A percentile compares a stretch with the other conserved stretches of the same genome.
Evolutionary conservation across 2,888 invertebrate species (phyloP).

Genomic region (Agrochola lychnidis): DNA sequence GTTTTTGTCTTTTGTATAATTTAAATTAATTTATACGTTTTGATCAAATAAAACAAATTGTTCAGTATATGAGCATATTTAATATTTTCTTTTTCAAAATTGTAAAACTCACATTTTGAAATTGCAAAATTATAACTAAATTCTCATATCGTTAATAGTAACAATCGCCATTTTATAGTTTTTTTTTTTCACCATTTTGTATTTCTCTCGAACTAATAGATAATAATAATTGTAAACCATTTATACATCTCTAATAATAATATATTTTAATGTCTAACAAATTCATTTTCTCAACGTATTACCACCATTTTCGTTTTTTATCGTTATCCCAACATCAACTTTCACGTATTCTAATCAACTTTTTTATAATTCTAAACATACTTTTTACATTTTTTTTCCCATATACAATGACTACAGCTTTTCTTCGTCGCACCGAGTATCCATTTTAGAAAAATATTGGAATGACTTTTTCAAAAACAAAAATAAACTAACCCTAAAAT

Average conservation of each 20-base stretch:
- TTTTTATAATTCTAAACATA: conserved; percentile 87
- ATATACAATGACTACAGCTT: conserved; percentile 85
- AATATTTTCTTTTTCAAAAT: conserved; percentile 91
- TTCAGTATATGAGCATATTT: conserved; percentile 90
- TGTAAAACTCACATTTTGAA: conserved; percentile 91
- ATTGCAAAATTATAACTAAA: conserved; percentile 91
- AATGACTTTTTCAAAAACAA: conserved; percentile 81
- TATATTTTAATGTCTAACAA: conserved; percentile 90
- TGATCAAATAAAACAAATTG: conserved; percentile 76
- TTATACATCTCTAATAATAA: conserved; percentile 90
- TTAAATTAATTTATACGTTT: not conserved
- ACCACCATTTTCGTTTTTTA: conserved; percentile 84
- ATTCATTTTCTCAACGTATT: conserved; percentile 89
- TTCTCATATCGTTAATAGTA: conserved; percentile 91
- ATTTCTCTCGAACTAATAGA: conserved; percentile 86
- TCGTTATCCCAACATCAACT: conserved; percentile 87
- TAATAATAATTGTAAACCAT: conserved; percentile 90
- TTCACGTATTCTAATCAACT: conserved; percentile 86
- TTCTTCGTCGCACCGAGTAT: conserved; percentile 82
- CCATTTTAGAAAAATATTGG: conserved; percentile 87
- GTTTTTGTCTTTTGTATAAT: not conserved
- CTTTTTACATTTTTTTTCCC: conserved; percentile 87
- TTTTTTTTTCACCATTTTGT: conserved; percentile 82
- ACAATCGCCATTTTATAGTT: conserved; percentile 88
- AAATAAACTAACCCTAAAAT: conserved; percentile 72